Conservation (phyloP, 1,140 invertebrate genomes). For the Trypoxylus dichotomus region DNA sequence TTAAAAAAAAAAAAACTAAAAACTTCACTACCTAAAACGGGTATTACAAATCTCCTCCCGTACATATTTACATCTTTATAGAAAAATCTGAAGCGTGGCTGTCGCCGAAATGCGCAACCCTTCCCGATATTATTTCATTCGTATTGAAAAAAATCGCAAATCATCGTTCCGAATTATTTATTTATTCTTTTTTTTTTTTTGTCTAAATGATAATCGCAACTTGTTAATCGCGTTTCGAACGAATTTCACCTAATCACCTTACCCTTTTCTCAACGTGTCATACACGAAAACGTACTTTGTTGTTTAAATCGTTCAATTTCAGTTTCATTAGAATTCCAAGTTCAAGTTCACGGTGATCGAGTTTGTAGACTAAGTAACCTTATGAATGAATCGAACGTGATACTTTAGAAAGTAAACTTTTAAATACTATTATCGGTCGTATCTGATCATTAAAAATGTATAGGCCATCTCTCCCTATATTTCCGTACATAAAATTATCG, state of each 20-base stretch:
- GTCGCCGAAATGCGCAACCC: no score
- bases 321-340: constrained; percentile 52
- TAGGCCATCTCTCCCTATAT: neutral
- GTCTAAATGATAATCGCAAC: neutral
- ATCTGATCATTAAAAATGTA: neutral
- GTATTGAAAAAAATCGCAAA: no score
- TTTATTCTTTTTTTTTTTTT: neutral
- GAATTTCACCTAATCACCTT: no score
- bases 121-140: no score
- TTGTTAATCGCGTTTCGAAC: neutral
- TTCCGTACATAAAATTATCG: neutral
- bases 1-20: constrained; percentile 24
- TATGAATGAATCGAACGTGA: constrained; percentile 47
- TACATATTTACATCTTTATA: neutral
- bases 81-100: neutral
- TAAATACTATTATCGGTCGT: constrained; percentile 23
- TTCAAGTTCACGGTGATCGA: constrained; percentile 54
- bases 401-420: constrained; percentile 42
- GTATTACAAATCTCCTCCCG: neutral
- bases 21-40: neutral
- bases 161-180: no score
- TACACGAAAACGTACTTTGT: neutral
- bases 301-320: constrained; percentile 36
- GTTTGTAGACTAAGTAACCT: constrained; percentile 39
- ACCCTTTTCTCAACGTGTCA: neutral